Percentiles rank a stretch among this genome's conserved stretches.
Conservation (phyloP, 1,140 invertebrate genomes). For the Philotrypesis tridentata region DNA sequence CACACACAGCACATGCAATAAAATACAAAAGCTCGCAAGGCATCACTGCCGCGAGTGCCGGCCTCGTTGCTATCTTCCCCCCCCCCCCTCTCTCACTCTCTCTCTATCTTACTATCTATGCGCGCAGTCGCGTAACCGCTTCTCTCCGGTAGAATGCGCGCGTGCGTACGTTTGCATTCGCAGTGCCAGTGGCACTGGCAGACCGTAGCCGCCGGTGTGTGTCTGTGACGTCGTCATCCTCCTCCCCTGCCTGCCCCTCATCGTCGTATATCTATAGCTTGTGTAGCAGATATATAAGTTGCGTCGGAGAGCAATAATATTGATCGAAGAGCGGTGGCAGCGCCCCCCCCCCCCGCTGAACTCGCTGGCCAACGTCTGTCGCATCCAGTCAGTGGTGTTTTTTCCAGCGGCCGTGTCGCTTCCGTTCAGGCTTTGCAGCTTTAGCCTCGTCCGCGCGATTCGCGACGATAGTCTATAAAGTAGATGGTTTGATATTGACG, state of each 20-base stretch:
- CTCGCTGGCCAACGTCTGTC: neutral
- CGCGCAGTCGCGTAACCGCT: no score
- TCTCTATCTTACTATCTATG: no score
- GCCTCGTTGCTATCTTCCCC: no score
- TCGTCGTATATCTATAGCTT: neutral
- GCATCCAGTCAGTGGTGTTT: constrained; percentile 5
- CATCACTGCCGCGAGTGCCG: no score
- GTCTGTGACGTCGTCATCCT: neutral
- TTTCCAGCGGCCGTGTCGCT: neutral
- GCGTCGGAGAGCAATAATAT: neutral
- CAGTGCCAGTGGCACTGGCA: neutral
- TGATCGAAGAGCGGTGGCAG: neutral
- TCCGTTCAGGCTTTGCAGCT: neutral
- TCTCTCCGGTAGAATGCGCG: no score
- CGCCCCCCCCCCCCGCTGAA: neutral
- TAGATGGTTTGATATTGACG: neutral
- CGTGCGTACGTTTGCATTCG: neutral
- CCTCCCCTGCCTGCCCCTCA: no score
- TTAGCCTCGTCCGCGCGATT: neutral
- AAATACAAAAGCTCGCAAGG: no score
- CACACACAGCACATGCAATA: no score
- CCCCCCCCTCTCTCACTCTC: no score
- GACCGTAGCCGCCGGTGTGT: neutral
- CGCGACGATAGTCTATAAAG: no score
- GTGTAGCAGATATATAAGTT: neutral